phyloP scores from a whole-genome alignment of 1,140 invertebrate species.

The Brachionus rubens region DNA sequence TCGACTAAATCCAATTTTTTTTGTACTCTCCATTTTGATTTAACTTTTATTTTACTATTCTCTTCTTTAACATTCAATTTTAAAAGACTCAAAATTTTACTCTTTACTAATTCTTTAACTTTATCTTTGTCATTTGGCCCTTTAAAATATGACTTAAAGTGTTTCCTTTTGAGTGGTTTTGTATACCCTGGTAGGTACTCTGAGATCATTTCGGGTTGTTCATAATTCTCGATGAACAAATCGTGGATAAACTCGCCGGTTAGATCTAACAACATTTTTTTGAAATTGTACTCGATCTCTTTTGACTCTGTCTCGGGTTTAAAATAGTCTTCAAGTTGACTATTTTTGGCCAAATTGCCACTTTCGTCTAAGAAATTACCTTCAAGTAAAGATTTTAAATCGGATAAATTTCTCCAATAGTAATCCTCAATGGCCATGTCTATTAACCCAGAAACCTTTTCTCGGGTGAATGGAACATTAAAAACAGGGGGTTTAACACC shows the following conservation, averaged over 20 bases:
- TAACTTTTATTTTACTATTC: constrained; percentile 62
- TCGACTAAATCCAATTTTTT: constrained; percentile 72
- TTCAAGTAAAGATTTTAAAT: neutral
- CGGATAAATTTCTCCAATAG: constrained; percentile 23
- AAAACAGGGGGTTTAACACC: neutral
- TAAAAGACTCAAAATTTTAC: constrained; percentile 60
- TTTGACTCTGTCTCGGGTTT: neutral
- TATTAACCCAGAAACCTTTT: neutral
- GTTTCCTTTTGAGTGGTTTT: constrained; percentile 52
- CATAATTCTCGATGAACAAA: constrained; percentile 55
- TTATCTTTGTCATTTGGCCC: constrained; percentile 51
- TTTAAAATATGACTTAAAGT: constrained; percentile 47
- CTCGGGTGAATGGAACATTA: constrained; percentile 3
- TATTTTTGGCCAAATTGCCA: neutral
- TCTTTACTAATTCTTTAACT: constrained; percentile 52
- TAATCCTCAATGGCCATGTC: neutral
- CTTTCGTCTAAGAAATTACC: neutral
- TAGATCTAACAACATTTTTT: constrained; percentile 67
- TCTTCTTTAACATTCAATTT: constrained; percentile 61
- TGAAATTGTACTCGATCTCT: constrained; percentile 44
- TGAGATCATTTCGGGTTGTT: constrained; percentile 46
- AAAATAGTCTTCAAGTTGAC: neutral
- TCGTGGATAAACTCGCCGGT: constrained; percentile 66
- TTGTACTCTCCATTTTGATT: constrained; percentile 67
- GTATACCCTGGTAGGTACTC: constrained; percentile 64